phyloP scores from a whole-genome alignment of 2,113 vertebrate species.

The Oryctolagus cuniculus region DNA sequence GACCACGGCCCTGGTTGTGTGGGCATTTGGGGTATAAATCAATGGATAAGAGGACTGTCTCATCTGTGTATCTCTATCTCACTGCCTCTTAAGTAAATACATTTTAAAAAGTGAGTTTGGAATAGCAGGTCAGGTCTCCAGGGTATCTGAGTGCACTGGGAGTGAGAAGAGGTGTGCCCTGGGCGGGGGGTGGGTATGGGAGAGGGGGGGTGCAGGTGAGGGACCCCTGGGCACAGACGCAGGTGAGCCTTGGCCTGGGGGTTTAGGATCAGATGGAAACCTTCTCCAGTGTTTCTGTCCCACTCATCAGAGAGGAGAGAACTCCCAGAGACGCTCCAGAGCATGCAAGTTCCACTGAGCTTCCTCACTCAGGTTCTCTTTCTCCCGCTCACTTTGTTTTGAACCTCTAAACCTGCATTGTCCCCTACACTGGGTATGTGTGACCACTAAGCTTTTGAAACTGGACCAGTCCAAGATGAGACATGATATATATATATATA shows the following conservation, averaged over 20 bases:
- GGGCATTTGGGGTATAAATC: no score
- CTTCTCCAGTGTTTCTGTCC: background rate
- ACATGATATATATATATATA: no score
- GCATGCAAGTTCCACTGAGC: background rate
- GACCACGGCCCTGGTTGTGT: no score
- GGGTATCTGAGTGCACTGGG: background rate
- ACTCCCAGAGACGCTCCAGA: background rate
- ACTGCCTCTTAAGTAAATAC: no score
- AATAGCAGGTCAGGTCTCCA: no score
- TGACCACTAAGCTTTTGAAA: background rate
- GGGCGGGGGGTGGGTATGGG: background rate
- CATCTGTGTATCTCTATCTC: no score
- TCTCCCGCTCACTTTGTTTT: background rate
- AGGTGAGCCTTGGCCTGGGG: background rate
- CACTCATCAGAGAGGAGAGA: background rate
- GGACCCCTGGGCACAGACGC: background rate
- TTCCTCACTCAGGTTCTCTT: background rate
- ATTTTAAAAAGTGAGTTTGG: no score
- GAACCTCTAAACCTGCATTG: background rate
- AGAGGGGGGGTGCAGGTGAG: background rate
- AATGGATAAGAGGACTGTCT: no score
- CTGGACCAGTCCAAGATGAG: background rate
- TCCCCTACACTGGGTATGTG: background rate
- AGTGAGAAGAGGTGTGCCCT: background rate
- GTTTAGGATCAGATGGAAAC: background rate